Percentiles rank a stretch among this genome's conserved stretches.
phyloP scores from a whole-genome alignment of 2,888 invertebrate genomes.

The Nowickia ferox region DNA sequence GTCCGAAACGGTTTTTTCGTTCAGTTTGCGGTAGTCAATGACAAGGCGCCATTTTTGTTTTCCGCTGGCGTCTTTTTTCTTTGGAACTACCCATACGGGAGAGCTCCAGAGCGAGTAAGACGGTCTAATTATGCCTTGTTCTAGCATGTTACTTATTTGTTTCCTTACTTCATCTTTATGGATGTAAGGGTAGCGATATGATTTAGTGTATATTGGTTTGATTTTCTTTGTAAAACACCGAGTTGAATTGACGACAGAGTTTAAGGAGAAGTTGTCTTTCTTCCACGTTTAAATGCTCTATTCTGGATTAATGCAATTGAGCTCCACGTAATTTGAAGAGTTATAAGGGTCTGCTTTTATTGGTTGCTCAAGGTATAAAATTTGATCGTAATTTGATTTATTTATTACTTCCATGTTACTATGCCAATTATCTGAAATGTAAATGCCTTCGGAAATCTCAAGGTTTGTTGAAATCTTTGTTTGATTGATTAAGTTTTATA shows the following conservation, averaged over 20 bases:
- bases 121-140: slow-evolving; percentile 15
- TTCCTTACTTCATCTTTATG: slow-evolving; percentile 8
- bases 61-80: too few species aligned
- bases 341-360: slow-evolving; percentile 14
- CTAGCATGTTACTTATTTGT: slow-evolving; percentile 13
- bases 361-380: slow-evolving; percentile 14
- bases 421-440: slow-evolving; percentile 14
- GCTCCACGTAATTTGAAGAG: slow-evolving; percentile 1
- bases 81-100: slow-evolving; percentile 3
- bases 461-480: not conserved
- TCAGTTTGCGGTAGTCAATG: too few species aligned
- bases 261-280: not conserved
- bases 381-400: slow-evolving; percentile 19
- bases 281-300: slow-evolving; percentile 24
- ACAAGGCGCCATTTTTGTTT: too few species aligned
- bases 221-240: too few species aligned
- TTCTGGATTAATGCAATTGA: slow-evolving; percentile 29
- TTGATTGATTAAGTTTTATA: slow-evolving; percentile 5
- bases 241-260: too few species aligned
- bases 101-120: slow-evolving; percentile 11
- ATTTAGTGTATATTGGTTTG: slow-evolving; percentile 11
- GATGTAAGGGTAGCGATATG: slow-evolving; percentile 15
- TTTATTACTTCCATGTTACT: slow-evolving; percentile 21
- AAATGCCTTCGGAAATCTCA: slow-evolving; percentile 14
- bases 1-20: too few species aligned